A percentile compares a stretch with the other conserved stretches of the same genome.
These are phyloP conservation scores for Peromyscus leucopus DNA, from an alignment of 2,113 vertebrate species.

Conservation along the genomic window DNA sequence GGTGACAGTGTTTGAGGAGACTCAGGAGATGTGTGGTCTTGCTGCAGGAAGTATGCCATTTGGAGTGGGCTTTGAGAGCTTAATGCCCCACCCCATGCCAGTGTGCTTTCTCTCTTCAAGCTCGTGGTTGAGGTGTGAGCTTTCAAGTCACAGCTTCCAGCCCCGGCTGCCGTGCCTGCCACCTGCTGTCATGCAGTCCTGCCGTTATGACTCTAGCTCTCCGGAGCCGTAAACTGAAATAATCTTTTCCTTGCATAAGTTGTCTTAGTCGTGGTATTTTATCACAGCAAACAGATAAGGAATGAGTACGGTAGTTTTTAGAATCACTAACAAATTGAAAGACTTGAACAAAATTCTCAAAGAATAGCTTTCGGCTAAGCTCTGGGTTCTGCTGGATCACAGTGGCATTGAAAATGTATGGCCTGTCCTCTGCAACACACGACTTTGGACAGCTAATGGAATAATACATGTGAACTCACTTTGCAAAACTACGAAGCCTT, in stretches of 20 bases:
- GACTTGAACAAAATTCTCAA: not conserved
- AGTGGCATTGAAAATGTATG: not conserved
- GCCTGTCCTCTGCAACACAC: not conserved
- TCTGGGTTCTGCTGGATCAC: not conserved
- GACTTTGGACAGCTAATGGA: not conserved
- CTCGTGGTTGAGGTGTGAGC: not conserved
- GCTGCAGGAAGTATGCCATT: not conserved
- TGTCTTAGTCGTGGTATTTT: not conserved
- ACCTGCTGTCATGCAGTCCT: not conserved
- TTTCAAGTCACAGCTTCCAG: not conserved
- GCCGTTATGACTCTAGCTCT: not conserved
- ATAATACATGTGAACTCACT: not conserved
- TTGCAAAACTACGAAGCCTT: not conserved
- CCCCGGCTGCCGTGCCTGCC: not conserved
- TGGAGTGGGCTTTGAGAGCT: not conserved
- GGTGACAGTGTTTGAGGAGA: not conserved
- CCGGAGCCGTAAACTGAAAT: not conserved
- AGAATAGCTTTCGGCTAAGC: not conserved
- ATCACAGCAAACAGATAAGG: not conserved
- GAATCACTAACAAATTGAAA: not conserved
- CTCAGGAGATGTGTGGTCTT: not conserved
- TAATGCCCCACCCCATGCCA: not conserved
- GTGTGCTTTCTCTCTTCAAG: not conserved
- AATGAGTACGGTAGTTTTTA: not conserved
- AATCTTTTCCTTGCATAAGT: not conserved